Base-by-base conservation (phyloP, 2,797 vertebrate genomes). In the Notolabrus celidotus region DNA sequence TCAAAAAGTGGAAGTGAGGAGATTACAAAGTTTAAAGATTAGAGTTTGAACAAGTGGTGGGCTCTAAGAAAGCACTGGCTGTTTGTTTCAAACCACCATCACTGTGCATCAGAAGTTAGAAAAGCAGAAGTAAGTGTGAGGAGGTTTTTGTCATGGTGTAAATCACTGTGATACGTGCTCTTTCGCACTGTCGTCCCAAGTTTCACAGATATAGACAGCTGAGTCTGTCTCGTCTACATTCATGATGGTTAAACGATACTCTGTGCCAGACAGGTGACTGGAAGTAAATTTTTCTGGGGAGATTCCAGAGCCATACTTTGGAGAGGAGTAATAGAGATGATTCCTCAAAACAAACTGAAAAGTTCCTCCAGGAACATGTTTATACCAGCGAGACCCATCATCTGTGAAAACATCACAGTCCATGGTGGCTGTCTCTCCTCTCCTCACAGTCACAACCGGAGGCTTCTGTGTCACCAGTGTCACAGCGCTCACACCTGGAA, bases 321-420 rank as follows among this genome's bases (percentile, higher is more conserved):
- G 25, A n/a, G n/a, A n/a, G 23, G 53, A 41, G 2, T 8, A 29
- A 0, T 0, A 0, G 17, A 0, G 0, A 1, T 56, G 33, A 39
- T 47, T 54, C 0, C 0, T 0, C 2, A 85, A 0, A 0, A 80
- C 3, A 78, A 0, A 39, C 68, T 71, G 74, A 68, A 66, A 71
- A 71, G 22, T 60, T 71, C 36, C 64, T 43, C 74, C 77, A 19
- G 71, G 71, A 72, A 59, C 54, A 63, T 82, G 66, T 74, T 71
- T 75, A 10, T 76, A 80, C 73, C 78, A 80, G 0, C 0, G 0
- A 58, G 16, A n/a, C n/a, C n/a, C n/a, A n/a, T n/a, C n/a, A n/a
- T n/a, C n/a, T n/a, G n/a, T n/a, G n/a, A n/a, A n/a, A 74, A 87
- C 64, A 47, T 86, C 83, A 85, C 88, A 92, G 79, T 80, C 64